Percentiles rank a stretch among this genome's conserved stretches.
phyloP scores from a whole-genome alignment of 2,797 vertebrate genomes.

The Syngnathus acus region DNA sequence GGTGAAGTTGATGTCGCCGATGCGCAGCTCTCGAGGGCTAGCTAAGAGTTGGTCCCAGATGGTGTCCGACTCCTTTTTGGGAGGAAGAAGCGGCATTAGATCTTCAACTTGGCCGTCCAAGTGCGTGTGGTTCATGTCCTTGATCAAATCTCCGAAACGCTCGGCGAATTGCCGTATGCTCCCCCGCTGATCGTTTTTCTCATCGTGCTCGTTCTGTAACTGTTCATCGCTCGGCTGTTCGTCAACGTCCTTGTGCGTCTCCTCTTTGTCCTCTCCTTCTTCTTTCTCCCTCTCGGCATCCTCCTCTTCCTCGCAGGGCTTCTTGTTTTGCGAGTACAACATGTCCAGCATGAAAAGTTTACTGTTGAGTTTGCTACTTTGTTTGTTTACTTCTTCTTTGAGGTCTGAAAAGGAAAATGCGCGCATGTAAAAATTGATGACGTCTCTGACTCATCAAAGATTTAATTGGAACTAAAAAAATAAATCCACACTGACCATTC shows the following conservation, averaged over 20 bases:
- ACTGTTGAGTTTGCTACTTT: conserved; percentile 83
- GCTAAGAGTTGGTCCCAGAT: conserved; percentile 98
- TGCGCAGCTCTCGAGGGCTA: conserved; percentile 86
- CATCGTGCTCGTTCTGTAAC: conserved; percentile 32
- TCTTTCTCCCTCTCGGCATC: conserved; percentile 67
- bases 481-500: conserved; percentile 59
- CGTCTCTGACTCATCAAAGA: too few relatives aligned
- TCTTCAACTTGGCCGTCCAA: conserved; percentile 50
- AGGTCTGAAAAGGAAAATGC: conserved; percentile 41
- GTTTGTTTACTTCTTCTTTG: conserved; percentile 83
- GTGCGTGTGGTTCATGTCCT: conserved; percentile 55
- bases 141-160: conserved; percentile 82
- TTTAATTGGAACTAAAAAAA: too few relatives aligned
- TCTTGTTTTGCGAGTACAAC: conserved; percentile 91
- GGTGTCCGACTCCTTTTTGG: conserved; percentile 88
- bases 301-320: conserved; percentile 69
- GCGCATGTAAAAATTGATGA: too few relatives aligned
- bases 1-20: conserved; percentile 94
- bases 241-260: conserved; percentile 61
- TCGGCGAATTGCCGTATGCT: conserved; percentile 82
- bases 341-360: conserved; percentile 96
- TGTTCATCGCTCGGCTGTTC: conserved; percentile 11
- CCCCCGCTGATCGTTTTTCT: conserved; percentile 70
- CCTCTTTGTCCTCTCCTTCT: conserved; percentile 63
- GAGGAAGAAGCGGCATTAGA: conserved; percentile 45